Evolutionary conservation across 2,888 invertebrate species (phyloP).

Genomic region (Amblyjoppa fuscipennis): DNA sequence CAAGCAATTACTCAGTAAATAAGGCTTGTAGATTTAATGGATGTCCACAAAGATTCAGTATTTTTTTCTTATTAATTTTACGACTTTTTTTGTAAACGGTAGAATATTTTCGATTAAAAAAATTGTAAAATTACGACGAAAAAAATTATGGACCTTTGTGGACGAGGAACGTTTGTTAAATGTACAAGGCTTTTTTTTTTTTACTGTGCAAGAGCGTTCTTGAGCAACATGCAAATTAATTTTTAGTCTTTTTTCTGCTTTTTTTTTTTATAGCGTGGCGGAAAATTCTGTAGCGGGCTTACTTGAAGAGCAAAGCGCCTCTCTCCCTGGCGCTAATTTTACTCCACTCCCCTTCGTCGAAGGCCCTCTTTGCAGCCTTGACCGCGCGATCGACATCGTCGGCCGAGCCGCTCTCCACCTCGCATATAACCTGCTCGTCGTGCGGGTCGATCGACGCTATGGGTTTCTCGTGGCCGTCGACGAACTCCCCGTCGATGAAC

Average conservation of each 20-base stretch:
- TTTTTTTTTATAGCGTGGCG: conserved; percentile 17
- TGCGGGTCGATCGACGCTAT: conserved; percentile 91
- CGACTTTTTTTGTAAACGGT: no score
- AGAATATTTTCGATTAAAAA: no score
- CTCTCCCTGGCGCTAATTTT: conserved; percentile 97
- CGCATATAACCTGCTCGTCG: conserved; percentile 92
- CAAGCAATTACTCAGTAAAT: no score
- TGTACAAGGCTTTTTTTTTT: neutral
- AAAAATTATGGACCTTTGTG: no score
- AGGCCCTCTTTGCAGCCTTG: conserved; percentile 94
- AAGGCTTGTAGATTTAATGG: no score
- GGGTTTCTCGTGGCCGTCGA: conserved; percentile 90
- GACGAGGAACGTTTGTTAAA: no score
- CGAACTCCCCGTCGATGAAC: conserved; percentile 96
- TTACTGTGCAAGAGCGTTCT: neutral
- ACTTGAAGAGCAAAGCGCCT: conserved; percentile 93
- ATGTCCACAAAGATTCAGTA: no score
- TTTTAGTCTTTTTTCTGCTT: neutral
- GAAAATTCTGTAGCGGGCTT: conserved; percentile 75
- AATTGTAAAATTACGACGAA: no score
- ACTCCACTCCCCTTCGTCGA: conserved; percentile 96
- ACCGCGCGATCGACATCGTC: conserved; percentile 96
- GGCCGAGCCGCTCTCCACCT: conserved; percentile 90
- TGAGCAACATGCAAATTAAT: no score
- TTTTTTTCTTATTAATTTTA: no score